phyloP scores from a whole-genome alignment of 2,113 vertebrate species.

The Nanger granti region DNA sequence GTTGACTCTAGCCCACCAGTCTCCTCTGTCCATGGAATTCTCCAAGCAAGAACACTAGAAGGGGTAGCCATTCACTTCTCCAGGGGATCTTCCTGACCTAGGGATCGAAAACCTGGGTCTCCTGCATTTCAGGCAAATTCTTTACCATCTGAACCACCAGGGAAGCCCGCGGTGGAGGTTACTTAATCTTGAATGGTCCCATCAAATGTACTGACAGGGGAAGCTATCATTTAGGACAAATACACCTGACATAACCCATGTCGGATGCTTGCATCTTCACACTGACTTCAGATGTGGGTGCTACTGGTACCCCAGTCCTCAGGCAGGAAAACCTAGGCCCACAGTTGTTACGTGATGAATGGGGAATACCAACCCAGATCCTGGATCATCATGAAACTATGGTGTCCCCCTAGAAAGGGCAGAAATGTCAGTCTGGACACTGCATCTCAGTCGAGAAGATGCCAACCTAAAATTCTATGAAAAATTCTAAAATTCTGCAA shows the following conservation, averaged over 20 bases:
- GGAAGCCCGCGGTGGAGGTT: fast-evolving
- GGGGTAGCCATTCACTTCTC: neutral
- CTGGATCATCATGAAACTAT: neutral
- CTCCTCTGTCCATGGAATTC: neutral
- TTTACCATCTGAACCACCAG: neutral
- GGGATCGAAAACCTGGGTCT: neutral
- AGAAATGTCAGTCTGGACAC: neutral
- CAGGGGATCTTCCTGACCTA: neutral
- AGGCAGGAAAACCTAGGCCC: neutral
- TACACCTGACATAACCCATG: neutral
- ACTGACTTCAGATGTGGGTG: neutral
- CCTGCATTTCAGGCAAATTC: neutral
- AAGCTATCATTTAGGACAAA: neutral
- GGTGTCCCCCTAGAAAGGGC: neutral
- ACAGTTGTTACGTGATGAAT: neutral
- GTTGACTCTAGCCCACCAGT: neutral
- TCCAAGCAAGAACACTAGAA: neutral
- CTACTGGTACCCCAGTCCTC: neutral
- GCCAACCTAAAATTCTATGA: neutral
- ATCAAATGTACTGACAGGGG: neutral
- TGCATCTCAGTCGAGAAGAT: neutral
- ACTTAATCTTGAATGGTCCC: neutral
- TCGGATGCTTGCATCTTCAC: neutral
- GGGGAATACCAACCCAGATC: neutral
- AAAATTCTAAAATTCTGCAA: neutral